Base-by-base conservation (phyloP, 2,888 invertebrate genomes). In the Caenorhabditis uteleia region DNA sequence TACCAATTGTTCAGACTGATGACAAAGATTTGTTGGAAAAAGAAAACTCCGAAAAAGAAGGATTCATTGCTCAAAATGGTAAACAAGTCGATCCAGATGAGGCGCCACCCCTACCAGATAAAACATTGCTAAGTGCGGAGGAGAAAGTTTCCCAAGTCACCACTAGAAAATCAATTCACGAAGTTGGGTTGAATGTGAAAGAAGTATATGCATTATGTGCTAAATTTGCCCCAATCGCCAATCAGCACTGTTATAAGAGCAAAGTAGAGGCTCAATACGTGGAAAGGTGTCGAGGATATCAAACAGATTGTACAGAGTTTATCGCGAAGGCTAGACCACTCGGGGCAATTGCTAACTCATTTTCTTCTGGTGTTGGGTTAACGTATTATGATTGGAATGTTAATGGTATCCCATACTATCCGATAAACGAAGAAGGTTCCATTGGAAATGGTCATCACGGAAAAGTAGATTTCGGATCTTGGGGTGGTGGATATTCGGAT, bases 341-440 rank as follows among this genome's bases (percentile, higher is more conserved):
- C 10, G 77, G 78, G 12, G 77, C 75, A 5, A 70, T 78, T 12
- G 78, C 78, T 2, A 78, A 78, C 51, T 60, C 78, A 3, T 78
- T 74, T 51, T 65, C 67, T 7, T 75, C 75, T n/a, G 74, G 74
- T 27, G 78, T 78, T 20, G 78, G 78, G 6, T 25, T 78, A 21
- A 76, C 78, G 7, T 75, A 69, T 36, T 71, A 72, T 38, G 68
- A 76, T 27, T 76, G 74, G 74, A 74, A 69, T 36, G 74, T 78
- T 31, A 76, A 78, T 34, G 78, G 78, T 34, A 77, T 78, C 7
- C 78, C 78, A 1, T 78, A 76, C 42, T 78, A 76, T 57, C 66
- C 77, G 8, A 44, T 77, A 18, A 78, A 78, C 42, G 78, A 78
- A 40, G 77, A 78, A 45, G 78, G 78, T 26, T 73, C 69, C 10